Conservation (phyloP, 2,797 vertebrate genomes). For the Enteromius afrohamiltoni region DNA sequence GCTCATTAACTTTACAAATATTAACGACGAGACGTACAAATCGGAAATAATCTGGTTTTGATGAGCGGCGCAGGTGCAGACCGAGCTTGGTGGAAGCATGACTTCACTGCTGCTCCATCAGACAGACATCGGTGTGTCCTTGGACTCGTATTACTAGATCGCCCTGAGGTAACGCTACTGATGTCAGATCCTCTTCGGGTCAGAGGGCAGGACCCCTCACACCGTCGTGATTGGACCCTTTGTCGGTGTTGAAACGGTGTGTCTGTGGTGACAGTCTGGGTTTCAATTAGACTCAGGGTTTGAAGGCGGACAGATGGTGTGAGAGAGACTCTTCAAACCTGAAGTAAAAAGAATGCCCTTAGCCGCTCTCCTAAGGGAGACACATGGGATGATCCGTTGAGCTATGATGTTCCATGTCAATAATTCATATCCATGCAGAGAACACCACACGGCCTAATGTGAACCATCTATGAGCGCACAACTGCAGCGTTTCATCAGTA, state of each 20-base stretch:
- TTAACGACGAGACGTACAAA: constrained; percentile 49
- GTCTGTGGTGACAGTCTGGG: constrained; percentile 7
- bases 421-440: constrained; percentile 57
- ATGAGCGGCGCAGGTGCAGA: constrained; percentile 47
- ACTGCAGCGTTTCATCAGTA: constrained; percentile 20
- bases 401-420: constrained; percentile 58
- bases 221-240: constrained; percentile 8
- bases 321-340: constrained; percentile 39
- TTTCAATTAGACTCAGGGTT: constrained; percentile 15
- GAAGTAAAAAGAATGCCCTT: constrained; percentile 49
- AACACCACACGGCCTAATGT: constrained; percentile 46
- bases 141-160: background rate
- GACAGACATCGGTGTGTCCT: background rate
- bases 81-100: constrained; percentile 24
- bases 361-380: constrained; percentile 46
- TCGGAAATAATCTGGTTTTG: constrained; percentile 52
- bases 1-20: constrained; percentile 60
- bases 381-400: constrained; percentile 50
- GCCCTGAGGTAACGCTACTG: constrained; percentile 40
- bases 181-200: constrained; percentile 45
- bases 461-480: constrained; percentile 32
- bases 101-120: constrained; percentile 33
- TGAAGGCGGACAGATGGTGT: constrained; percentile 35
- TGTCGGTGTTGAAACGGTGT: background rate
- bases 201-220: constrained; percentile 25